Evolutionary conservation across 2,797 vertebrate species (phyloP).

Genomic region (Echiichthys vipera): DNA sequence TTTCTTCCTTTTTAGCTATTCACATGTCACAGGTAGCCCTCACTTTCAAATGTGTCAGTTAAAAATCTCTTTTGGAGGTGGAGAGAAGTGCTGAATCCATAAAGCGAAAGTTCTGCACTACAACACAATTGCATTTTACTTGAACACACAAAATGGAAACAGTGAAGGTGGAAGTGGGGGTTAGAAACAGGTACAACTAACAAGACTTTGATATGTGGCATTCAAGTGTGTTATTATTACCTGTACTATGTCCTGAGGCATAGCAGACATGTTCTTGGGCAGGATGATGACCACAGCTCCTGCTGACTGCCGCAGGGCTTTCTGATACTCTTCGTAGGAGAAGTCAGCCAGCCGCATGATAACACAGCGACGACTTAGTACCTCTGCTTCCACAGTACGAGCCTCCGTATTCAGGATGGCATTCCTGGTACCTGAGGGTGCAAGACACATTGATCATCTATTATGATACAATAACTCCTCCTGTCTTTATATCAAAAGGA

Average conservation of each 20-base stretch:
- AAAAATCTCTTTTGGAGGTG: not conserved
- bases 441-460: not conserved
- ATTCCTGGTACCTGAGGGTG: conserved; percentile 90
- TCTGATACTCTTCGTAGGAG: conserved; percentile 96
- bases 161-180: not conserved
- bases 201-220: not conserved
- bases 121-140: not conserved
- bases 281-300: conserved; percentile 97
- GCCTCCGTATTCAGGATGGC: conserved; percentile 97
- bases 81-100: not conserved
- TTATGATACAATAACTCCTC: not conserved
- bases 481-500: not conserved
- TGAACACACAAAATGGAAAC: not conserved
- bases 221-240: conserved; percentile 67
- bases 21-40: not conserved
- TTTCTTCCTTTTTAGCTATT: no score
- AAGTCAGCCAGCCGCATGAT: conserved; percentile 96
- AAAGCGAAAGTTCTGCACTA: not conserved
- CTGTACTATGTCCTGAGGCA: conserved; percentile 96
- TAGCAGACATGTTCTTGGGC: conserved; percentile 92
- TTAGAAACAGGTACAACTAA: not conserved
- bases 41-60: not conserved
- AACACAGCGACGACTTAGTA: conserved; percentile 96
- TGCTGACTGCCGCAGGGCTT: conserved; percentile 94
- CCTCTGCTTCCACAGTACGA: conserved; percentile 94